Base-by-base conservation (phyloP, 2,113 vertebrate genomes). In the Todiramphus chloris region DNA sequence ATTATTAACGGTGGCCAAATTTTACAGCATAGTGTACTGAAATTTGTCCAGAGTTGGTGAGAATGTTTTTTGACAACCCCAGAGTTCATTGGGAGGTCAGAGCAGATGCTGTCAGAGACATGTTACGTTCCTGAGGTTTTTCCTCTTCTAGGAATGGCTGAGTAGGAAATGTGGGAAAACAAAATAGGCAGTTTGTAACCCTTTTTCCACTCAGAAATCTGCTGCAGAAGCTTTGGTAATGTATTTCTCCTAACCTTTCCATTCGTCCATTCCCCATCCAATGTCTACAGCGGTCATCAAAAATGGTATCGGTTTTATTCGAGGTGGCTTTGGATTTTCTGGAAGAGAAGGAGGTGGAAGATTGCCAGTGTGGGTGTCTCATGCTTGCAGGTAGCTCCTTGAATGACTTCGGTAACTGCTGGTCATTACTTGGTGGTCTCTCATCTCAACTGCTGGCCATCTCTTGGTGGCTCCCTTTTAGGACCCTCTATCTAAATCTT, bases 141-240 rank as follows among this genome's bases (percentile, higher is more conserved):
- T 62, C 16, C 30, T 58, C n/a, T 67, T 58, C 67, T 9, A 63
- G 67, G 37, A 87, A 59, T 0, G 0, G 7, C 24, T 3, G 2
- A 16, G 35, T 10, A 14, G 31, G 30, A 51, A 64, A 62, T 16
- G 27, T 12, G 10, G 39, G 25, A 46, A 74, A 60, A 33, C 33
- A 37, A 51, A 66, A 10, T 3, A 7, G 2, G 19, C 2, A 1
- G 3, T 14, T 75, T 53, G n/a, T 16, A 63, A 17, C 27, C 7
- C 19, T 12, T 70, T 56, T 28, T 58, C 30, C 37, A 64, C 10
- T 18, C 62, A 41, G 37, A 41, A 16, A 19, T 4, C 55, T 66
- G 10, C 66, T 62, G 24, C 9, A 16, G 48, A 69, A 59, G 10
- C 16, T 33, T 37, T n/a, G 7, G 13, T 13, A 50, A 4, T 6